phyloP scores from a whole-genome alignment of 2,113 vertebrate genomes.

The Todiramphus saurophagus region DNA sequence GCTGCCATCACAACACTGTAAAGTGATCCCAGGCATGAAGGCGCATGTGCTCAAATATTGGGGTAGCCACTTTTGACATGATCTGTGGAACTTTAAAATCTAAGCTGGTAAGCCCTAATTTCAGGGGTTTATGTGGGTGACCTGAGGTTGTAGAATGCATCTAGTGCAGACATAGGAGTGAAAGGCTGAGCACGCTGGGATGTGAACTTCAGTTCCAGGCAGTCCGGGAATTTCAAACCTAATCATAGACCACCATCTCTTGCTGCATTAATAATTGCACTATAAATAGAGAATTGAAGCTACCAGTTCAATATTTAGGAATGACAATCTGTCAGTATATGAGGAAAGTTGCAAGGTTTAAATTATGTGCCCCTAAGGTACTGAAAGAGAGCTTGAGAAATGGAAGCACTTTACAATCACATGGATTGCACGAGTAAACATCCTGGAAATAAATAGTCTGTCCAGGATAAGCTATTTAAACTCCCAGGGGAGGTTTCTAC shows the following conservation, averaged over 20 bases:
- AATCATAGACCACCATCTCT: constrained; percentile 15
- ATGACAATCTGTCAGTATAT: constrained; percentile 22
- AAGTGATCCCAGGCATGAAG: background rate
- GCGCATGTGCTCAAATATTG: background rate
- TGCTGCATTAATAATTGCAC: background rate
- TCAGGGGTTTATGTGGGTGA: background rate
- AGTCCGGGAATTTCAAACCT: constrained; percentile 19
- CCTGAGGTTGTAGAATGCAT: background rate
- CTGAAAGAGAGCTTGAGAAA: constrained; percentile 63
- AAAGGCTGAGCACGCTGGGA: background rate
- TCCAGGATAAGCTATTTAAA: constrained; percentile 64
- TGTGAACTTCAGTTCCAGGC: constrained; percentile 11
- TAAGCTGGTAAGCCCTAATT: background rate
- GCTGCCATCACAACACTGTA: background rate
- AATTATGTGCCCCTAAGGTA: constrained; percentile 47
- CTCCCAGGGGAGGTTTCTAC: constrained; percentile 22
- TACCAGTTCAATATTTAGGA: constrained; percentile 20
- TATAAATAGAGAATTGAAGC: constrained; percentile 41
- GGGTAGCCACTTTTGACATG: background rate
- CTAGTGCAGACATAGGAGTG: fast-evolving
- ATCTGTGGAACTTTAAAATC: background rate
- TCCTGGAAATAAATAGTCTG: constrained; percentile 65
- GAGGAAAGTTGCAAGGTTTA: constrained; percentile 9
- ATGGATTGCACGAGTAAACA: constrained; percentile 58
- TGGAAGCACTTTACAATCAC: constrained; percentile 58